Evolutionary conservation across 1,140 invertebrate species (phyloP).

Genomic region (Drosophila lacteicornis): DNA sequence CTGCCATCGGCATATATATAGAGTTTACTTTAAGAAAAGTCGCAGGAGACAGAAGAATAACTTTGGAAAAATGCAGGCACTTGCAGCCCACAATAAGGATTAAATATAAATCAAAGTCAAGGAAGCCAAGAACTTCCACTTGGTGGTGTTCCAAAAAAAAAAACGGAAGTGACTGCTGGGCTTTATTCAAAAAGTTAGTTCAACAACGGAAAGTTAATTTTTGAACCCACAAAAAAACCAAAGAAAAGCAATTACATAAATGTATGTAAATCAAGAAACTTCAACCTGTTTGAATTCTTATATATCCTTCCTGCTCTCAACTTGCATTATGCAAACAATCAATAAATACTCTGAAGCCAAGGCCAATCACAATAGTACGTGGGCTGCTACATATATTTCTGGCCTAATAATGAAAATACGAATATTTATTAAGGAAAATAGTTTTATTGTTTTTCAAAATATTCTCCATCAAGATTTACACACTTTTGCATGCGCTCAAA

Average conservation of each 20-base stretch:
- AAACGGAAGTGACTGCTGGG: slow-evolving; percentile 4
- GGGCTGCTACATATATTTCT: no score
- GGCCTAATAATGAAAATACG: no score
- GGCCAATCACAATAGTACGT: slow-evolving; percentile 1
- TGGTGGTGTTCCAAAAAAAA: neutral
- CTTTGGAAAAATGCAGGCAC: neutral
- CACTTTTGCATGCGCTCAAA: no score
- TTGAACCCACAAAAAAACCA: neutral
- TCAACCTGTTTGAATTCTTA: no score
- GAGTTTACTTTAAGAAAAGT: neutral
- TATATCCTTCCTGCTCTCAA: neutral
- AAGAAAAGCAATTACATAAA: neutral
- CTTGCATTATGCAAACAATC: neutral
- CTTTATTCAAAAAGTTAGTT: slow-evolving; percentile 28
- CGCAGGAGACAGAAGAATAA: slow-evolving; percentile 6
- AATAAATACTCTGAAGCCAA: slow-evolving; percentile 11
- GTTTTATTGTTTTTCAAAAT: no score
- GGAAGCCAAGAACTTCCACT: neutral
- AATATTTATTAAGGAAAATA: no score
- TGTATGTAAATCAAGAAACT: no score
- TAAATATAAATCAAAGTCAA: slow-evolving; percentile 34
- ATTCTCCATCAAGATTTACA: no score
- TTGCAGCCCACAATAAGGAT: slow-evolving; percentile 16
- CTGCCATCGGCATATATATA: neutral
- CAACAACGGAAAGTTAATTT: neutral